Base-by-base conservation (phyloP, 2,888 invertebrate species). In the Neoaliturus tenellus region DNA sequence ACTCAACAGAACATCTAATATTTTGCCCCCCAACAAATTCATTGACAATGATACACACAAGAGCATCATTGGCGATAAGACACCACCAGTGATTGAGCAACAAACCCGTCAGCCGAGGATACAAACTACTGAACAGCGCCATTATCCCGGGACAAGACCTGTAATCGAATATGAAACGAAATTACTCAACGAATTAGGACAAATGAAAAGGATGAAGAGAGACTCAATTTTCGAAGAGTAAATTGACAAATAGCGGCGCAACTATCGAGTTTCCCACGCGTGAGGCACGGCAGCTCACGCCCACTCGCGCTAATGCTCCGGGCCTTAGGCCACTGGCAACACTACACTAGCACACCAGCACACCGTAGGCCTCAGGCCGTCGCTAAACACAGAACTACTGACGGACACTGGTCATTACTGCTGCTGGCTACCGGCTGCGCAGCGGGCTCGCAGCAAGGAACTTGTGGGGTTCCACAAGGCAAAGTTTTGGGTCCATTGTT, bases 141-240 rank as follows among this genome's bases (percentile, higher is more conserved):
- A 62, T 62, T 31, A 62, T 23, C 5, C 62, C 4, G 55, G 55
- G 8, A 55, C 3, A 10, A 51, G 51, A 25, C 55, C 62, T 31
- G 62, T 62, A 62, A 62, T 62, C 31, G 62, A 62, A 62, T 62
- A 62, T 31, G 62, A 62, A 62, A 62, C 25, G 25, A 62, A 62
- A 62, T 62, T 62, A 62, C 62, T 17, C 62, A 31, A 62, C 14
- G 31, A 62, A 62, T 62, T 62, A 62, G 62, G 62, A 62, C 62
- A 62, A 62, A 62, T 62, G 62, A 62, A 62, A 31, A 62, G 62
- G 31, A 62, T 28, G 28, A 62, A 62, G 62, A 62, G 62, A 62
- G 28, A 62, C 62, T 62, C 62, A 62, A 62, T 62, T 62, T 31
- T 31, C 62, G 62, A 62, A 62, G 62, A 62, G 62, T 62, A 62